A percentile compares a stretch with the other conserved stretches of the same genome.
These are phyloP conservation scores for Paramuricea clavata DNA, from an alignment of 92 coral and sea anemone species.

Conservation along the genomic window DNA sequence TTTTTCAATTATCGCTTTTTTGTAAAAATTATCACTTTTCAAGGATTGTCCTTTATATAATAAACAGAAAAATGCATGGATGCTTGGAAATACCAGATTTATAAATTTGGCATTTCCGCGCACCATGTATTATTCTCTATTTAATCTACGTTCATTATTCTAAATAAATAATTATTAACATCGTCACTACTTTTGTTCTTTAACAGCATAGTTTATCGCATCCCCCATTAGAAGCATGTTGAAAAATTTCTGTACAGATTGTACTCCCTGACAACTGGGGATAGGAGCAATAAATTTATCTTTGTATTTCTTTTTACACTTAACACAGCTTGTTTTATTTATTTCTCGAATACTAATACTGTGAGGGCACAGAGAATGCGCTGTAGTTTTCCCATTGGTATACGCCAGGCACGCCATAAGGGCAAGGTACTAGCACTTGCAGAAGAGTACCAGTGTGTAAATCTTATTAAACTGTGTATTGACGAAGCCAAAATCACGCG, in stretches of 20 bases:
- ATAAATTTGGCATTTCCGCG: no score
- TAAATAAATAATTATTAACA: no score
- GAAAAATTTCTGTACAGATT: background rate
- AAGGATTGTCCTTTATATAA: no score
- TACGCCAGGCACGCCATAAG: no score
- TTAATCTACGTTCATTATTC: no score
- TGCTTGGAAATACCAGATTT: no score
- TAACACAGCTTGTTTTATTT: background rate
- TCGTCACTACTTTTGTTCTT: no score
- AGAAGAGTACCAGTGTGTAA: constrained; percentile 5
- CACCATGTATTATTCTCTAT: no score
- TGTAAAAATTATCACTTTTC: no score
- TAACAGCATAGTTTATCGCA: background rate
- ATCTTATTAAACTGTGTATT: constrained; percentile 20
- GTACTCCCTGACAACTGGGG: background rate
- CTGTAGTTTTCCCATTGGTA: no score
- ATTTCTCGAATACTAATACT: background rate
- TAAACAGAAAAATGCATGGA: no score
- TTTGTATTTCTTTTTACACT: background rate
- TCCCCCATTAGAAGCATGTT: background rate
- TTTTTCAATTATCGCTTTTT: no score
- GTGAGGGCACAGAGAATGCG: background rate
- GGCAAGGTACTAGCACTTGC: constrained; percentile 22
- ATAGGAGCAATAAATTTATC: background rate
- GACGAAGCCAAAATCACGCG: background rate